Conservation (phyloP, 1,140 invertebrate genomes). For the Drosophila bipectinata region DNA sequence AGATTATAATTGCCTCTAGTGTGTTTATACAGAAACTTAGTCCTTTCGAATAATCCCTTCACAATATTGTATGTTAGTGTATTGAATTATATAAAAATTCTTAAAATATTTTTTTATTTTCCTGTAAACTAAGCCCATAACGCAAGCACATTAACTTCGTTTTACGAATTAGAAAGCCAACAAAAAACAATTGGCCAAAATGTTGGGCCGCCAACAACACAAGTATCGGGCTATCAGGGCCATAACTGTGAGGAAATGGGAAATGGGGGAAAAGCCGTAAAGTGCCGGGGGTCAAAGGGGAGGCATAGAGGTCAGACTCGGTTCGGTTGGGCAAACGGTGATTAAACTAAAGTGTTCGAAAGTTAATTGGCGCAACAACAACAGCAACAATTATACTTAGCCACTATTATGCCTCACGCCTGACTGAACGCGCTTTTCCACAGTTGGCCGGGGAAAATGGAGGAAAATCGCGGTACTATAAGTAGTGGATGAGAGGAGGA, state of each 20-base stretch:
- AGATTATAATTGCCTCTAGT: too few species aligned
- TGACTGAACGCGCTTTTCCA: conserved; percentile 53
- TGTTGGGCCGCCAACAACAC: conserved; percentile 20
- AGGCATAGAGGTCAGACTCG: conserved; percentile 37
- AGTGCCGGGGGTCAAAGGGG: neutral
- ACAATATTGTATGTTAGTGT: too few species aligned
- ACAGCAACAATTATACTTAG: conserved; percentile 60
- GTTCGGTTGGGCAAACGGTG: conserved; percentile 58
- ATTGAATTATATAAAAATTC: too few species aligned
- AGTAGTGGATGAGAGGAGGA: neutral
- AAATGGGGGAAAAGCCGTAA: conserved; percentile 3
- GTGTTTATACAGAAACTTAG: too few species aligned
- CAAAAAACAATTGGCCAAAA: conserved; percentile 47
- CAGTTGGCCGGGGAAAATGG: neutral
- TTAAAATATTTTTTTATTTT: conserved; percentile 12
- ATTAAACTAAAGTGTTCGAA: conserved; percentile 81
- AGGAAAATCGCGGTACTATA: neutral
- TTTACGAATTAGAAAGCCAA: conserved; percentile 58
- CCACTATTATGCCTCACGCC: conserved; percentile 71
- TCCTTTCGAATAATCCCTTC: too few species aligned
- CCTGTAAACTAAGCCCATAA: conserved; percentile 48
- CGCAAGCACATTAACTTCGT: conserved; percentile 56
- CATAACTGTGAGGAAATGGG: conserved; percentile 24
- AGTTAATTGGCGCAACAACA: conserved; percentile 76
- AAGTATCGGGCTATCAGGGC: conserved; percentile 3